phyloP scores from a whole-genome alignment of 2,113 vertebrate genomes.

The Rhipidura dahli region DNA sequence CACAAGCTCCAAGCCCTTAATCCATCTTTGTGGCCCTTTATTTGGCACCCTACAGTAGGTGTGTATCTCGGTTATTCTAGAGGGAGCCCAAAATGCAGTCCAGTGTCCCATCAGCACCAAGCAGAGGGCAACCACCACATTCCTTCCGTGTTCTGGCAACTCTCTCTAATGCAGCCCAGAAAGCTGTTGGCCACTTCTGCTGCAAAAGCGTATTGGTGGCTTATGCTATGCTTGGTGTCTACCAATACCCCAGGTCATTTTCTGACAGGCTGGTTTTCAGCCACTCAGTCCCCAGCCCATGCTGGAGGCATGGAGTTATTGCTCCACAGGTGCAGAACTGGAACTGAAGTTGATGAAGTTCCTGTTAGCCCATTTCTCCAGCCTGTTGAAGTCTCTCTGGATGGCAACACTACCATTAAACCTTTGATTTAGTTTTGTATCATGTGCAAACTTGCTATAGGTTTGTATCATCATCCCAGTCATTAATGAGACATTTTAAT shows the following conservation, averaged over 20 bases:
- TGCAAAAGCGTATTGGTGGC: accelerated
- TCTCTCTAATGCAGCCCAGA: background rate
- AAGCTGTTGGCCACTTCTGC: background rate
- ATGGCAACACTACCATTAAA: background rate
- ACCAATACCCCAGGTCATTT: background rate
- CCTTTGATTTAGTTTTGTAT: background rate
- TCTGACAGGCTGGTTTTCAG: background rate
- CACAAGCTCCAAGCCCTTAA: background rate
- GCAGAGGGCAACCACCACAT: background rate
- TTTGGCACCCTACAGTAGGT: background rate
- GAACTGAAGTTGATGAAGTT: background rate
- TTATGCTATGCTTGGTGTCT: background rate
- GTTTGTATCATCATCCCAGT: background rate
- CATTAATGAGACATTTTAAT: background rate
- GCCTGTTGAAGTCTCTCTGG: background rate
- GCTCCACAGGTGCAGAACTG: background rate
- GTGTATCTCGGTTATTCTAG: accelerated
- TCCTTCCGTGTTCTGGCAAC: background rate
- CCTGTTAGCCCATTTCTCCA: background rate
- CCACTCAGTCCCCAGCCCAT: background rate
- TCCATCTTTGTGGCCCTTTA: background rate
- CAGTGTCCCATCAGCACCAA: background rate
- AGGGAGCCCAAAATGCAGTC: background rate
- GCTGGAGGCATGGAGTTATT: background rate
- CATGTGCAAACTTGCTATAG: background rate